Conservation (phyloP, 2,113 vertebrate species). For the Propithecus coquereli region DNA sequence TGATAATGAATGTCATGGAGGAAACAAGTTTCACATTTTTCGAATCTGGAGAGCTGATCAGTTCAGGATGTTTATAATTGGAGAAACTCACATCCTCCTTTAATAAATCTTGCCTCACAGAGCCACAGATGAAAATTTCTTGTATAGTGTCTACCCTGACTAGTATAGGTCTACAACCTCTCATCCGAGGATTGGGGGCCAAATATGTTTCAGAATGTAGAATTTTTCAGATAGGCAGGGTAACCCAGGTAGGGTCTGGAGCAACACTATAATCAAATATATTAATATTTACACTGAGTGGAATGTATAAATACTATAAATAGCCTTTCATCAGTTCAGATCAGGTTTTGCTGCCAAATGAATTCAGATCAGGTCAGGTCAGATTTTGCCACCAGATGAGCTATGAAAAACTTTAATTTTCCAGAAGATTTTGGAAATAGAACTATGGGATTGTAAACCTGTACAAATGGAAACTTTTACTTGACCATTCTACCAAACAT, state of each 20-base stretch:
- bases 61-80: constrained; percentile 58
- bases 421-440: constrained; percentile 23
- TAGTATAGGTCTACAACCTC: neutral
- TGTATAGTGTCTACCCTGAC: neutral
- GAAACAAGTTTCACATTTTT: constrained; percentile 25
- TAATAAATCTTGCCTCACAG: constrained; percentile 6
- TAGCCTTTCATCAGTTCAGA: neutral
- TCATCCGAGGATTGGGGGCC: neutral
- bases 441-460: neutral
- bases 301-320: neutral
- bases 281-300: neutral
- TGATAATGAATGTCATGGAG: constrained; percentile 33
- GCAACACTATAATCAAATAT: neutral
- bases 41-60: constrained; percentile 16
- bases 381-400: constrained; percentile 36
- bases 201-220: neutral
- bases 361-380: constrained; percentile 13
- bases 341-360: constrained; percentile 20
- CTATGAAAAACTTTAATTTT: constrained; percentile 44
- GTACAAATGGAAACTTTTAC: neutral
- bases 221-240: constrained; percentile 24
- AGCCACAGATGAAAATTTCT: constrained; percentile 3
- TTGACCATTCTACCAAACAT: neutral
- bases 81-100: neutral
- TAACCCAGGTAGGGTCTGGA: neutral